Base-by-base conservation (phyloP, 2,113 vertebrate species). In the Scopus umbretta region DNA sequence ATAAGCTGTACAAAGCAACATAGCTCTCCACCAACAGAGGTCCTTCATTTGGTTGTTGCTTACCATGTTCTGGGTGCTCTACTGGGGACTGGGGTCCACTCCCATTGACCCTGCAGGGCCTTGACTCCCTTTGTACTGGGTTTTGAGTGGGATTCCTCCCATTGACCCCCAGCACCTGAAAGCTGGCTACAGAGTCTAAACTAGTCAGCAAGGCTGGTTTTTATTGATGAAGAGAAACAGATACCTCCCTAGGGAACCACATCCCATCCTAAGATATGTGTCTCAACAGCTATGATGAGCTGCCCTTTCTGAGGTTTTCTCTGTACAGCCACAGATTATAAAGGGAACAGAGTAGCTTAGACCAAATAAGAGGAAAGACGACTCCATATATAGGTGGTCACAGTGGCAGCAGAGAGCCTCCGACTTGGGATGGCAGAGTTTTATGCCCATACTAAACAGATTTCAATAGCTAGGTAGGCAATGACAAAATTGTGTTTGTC, bases 231-330 rank as follows among this genome's bases (percentile, higher is more conserved):
- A 86, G 52, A 72, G 85, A 86, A 94, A 93, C 4, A 47, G 94
- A 94, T 34, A 72, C 16, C 40, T 88, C 88, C 62, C 58, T 29
- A 49, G 82, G 85, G 85, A 94, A 7, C 49, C 30, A 40, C 66
- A 52, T 88, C 85, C 66, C 29, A 36, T 47, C 62, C 81, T 27
- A 17, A 63, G 74, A 63, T 47, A 52, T 47, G 3, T 10, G 53
- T 86, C 58, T 80, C 61, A 90, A 56, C 34, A 65, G 58, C 82
- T 56, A 58, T 36, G 73, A 34, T 80, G 92, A 61, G 22, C 79
- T 90, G 58, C 74, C 53, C 82, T 92, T 75, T 88, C 92, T 61
- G 85, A 94, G 88, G 82, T 92, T 93, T 92, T 92, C 78, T 90
- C 82, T 93, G 71, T 49, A 56, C 56, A 72, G 63, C 43, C 86